phyloP scores from a whole-genome alignment of 2,888 invertebrate genomes.

The Chloromyia formosa region DNA sequence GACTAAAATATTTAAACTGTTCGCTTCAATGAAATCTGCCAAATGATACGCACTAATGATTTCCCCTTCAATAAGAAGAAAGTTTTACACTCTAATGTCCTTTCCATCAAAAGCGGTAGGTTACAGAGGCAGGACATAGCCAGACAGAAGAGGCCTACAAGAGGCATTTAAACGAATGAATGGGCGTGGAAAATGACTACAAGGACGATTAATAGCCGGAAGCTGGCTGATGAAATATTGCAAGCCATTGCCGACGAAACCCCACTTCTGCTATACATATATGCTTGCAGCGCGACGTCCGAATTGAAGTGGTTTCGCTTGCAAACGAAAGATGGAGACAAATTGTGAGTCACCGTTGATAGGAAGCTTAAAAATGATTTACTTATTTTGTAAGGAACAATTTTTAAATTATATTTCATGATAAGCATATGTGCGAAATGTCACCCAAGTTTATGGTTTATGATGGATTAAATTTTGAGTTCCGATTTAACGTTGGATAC shows the following conservation, averaged over 20 bases:
- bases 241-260: background rate
- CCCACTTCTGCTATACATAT: background rate
- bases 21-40: background rate
- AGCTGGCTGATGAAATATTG: conserved; percentile 15
- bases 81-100: background rate
- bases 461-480: no score
- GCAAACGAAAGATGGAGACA: background rate
- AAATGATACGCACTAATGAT: conserved; percentile 16
- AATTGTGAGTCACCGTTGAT: background rate
- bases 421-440: no score
- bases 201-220: conserved; percentile 10
- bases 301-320: conserved; percentile 8
- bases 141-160: background rate
- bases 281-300: background rate
- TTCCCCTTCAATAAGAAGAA: background rate
- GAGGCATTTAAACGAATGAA: conserved; percentile 16
- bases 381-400: background rate
- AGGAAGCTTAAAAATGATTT: background rate
- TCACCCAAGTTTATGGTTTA: no score
- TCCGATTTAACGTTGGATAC: no score
- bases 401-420: no score
- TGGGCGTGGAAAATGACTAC: conserved; percentile 20
- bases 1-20: background rate
- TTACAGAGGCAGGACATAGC: no score
- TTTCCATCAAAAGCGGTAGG: no score